Evolutionary conservation across 1,140 invertebrate genomes (phyloP), one percentile per base, ranked within the genome.

Genomic region (Platyura marginata): DNA sequence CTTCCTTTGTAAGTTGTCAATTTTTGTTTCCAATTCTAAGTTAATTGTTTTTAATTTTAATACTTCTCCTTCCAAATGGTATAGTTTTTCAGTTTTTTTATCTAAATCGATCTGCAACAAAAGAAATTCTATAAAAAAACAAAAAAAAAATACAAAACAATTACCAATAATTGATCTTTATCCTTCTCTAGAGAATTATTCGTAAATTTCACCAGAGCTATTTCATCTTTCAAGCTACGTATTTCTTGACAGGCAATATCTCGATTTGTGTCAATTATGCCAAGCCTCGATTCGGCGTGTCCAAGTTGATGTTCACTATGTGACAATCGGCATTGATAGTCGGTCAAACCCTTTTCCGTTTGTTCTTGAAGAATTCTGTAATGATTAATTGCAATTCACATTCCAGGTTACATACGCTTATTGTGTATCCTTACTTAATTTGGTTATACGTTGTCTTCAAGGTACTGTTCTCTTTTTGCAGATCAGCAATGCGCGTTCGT

Each of bases 351-450:
- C n/a, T 55, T 55, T 40, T 61, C 58, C 13, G 56, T 57, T 39
- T 61, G 57, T 19, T 59, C 57, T 5, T 61, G 56, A 0, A 61
- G 32, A 41, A 61, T 44, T 22, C 57, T 60, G 19, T 19, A 5
- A n/a, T n/a, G n/a, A n/a, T n/a, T n/a, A n/a, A n/a, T n/a, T n/a
- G n/a, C n/a, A n/a, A n/a, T n/a, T n/a, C n/a, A n/a, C n/a, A n/a
- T n/a, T n/a, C n/a, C n/a, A n/a, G n/a, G n/a, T n/a, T n/a, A n/a
- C n/a, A n/a, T n/a, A n/a, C n/a, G n/a, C n/a, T n/a, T n/a, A n/a
- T n/a, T n/a, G n/a, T n/a, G n/a, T n/a, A n/a, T 39, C 2, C 40
- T 44, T 15, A 60, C 57, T 49, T 52, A 19, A 60, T 49, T 32
- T 60, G 57, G 21, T 22, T 41, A n/a, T 57, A 51, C 11, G 49